These are phyloP conservation scores for Phylloscopus trochilus DNA, from an alignment of 2,113 vertebrate genomes.

Conservation along the genomic window DNA sequence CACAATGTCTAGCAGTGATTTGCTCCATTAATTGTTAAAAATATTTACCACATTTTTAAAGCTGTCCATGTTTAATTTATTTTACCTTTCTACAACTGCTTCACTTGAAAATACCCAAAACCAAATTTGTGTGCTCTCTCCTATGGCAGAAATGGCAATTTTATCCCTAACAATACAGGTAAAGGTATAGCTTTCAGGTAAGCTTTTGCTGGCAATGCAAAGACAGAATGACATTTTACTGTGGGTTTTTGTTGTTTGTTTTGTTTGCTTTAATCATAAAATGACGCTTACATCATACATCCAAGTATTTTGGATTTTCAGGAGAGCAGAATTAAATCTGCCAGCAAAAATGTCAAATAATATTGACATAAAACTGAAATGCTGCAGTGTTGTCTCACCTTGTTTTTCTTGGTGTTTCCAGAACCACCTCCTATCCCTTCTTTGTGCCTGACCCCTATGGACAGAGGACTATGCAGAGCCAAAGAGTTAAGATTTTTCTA, in stretches of 20 bases:
- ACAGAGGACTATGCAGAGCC: conserved; percentile 76
- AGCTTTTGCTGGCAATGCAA: not conserved
- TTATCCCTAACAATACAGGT: not conserved
- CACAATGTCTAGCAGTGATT: not conserved
- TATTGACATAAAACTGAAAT: not conserved
- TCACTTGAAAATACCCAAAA: not conserved
- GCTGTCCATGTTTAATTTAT: not conserved
- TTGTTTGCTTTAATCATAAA: not conserved
- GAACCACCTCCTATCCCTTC: conserved; percentile 43
- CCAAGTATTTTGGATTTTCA: not conserved
- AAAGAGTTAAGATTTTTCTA: conserved; percentile 76
- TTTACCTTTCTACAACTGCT: not conserved
- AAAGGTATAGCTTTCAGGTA: not conserved
- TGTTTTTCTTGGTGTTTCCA: conserved; percentile 50
- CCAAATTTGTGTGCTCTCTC: not conserved
- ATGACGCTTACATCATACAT: not conserved
- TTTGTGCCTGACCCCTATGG: conserved; percentile 70
- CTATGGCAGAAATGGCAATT: not conserved
- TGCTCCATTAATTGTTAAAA: not conserved
- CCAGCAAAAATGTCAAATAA: too few relatives aligned
- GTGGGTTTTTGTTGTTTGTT: not conserved
- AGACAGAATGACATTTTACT: not conserved
- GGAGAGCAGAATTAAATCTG: not conserved
- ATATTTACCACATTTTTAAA: not conserved
- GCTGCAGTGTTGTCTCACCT: not conserved